Base-by-base conservation (phyloP, 2,113 vertebrate species). In the Eurypyga helias region DNA sequence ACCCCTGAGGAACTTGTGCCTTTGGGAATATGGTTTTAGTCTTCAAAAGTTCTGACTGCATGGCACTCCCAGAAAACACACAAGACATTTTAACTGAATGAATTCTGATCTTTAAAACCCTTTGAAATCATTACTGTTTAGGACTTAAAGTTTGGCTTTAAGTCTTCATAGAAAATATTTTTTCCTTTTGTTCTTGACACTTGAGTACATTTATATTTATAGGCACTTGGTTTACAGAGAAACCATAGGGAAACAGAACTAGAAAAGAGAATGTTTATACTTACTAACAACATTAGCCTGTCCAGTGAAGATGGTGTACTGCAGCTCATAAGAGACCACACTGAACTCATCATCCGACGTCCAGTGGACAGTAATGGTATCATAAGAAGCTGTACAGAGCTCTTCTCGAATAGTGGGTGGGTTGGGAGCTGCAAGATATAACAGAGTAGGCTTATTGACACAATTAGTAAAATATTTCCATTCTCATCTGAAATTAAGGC, bases 321-420 rank as follows among this genome's bases (percentile, higher is more conserved):
- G 99, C 36, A 99, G 98, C 96, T 99, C 99, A 0, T 99, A 99
- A 11, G 99, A 99, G 49, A 99, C 99, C 51, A 99, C 99, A 10
- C 99, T 99, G 97, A 99, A 99, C 94, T 99, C 99, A 62, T 99
- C 99, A 46, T 99, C 99, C 0, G 99, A 99, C 0, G 99, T 99
- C 99, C 99, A 99, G 97, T 99, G 99, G 71, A 99, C 99, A 8
- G 99, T 99, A 94, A 99, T 99, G 10, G 99, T 99, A 95, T 99
- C 99, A 52, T 99, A 99, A 7, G 99, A 99, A 64, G 99, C 99
- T 8, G 99, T 99, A 83, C 99, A 99, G 79, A 99, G 98, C 96
- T 99, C 99, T 98, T 99, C 99, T 49, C 99, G 98, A 97, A 99
- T 99, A 58, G 98, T 98, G 49, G 99, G 99, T 58, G 99, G 98